Percentiles rank a stretch among this genome's conserved stretches.
Conservation (phyloP, 2,797 vertebrate genomes). For the Pogoniulus pusillus region DNA sequence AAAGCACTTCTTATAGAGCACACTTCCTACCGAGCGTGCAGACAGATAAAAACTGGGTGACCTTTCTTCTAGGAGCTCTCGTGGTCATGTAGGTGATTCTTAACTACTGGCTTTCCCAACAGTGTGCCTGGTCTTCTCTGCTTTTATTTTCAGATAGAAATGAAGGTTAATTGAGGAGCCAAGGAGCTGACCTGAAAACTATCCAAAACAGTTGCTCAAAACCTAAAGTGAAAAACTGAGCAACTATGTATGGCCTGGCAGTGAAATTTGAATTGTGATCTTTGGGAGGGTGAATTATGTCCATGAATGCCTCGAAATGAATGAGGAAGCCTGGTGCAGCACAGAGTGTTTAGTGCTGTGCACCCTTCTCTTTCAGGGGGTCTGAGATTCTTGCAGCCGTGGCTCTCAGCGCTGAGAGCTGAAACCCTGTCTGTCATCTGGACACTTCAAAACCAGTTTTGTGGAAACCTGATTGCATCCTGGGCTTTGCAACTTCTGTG, state of each 20-base stretch:
- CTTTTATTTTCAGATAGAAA: conserved; percentile 9
- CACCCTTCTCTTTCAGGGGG: not conserved
- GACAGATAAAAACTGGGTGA: conserved; percentile 20
- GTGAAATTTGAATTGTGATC: not conserved
- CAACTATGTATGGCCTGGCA: not conserved
- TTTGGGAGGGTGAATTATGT: not conserved
- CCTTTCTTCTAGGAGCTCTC: conserved; percentile 19
- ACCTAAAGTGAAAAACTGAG: not conserved
- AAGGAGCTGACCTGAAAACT: conserved; percentile 3
- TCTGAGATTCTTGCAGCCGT: not conserved
- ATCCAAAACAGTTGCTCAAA: not conserved
- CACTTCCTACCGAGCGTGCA: not conserved
- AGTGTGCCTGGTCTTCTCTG: not conserved
- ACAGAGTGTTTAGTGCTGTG: not conserved
- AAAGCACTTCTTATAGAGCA: conserved; percentile 41
- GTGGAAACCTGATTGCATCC: not conserved
- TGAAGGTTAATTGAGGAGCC: not conserved
- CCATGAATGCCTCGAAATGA: not conserved
- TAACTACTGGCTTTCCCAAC: not conserved
- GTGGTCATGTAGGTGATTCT: not conserved
- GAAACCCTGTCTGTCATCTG: not conserved
- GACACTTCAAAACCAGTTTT: not conserved
- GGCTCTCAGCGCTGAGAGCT: not conserved
- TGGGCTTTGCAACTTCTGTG: not conserved
- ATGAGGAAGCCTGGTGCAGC: not conserved